Percentiles rank a stretch among this genome's conserved stretches.
These are phyloP conservation scores for Salvelinus namaycush DNA, from an alignment of 2,113 vertebrate genomes.

Conservation along the genomic window DNA sequence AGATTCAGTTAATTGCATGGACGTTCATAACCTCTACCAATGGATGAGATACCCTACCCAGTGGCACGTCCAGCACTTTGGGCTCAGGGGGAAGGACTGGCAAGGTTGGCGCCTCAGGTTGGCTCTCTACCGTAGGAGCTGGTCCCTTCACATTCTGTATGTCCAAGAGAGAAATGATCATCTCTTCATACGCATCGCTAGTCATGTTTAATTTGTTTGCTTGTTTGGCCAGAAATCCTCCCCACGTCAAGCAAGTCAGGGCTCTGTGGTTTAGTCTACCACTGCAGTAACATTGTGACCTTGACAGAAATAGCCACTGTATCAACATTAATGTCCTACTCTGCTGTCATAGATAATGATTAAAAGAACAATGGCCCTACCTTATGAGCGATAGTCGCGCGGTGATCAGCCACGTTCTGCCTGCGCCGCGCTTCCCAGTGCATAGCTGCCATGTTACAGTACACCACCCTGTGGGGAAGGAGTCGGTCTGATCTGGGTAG, in stretches of 20 bases:
- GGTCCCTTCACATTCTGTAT: neutral
- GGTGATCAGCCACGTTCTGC: slow-evolving; percentile 38
- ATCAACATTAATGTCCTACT: neutral
- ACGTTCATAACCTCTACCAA: neutral
- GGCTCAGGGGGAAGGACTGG: neutral
- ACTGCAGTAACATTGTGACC: neutral
- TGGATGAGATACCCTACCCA: neutral
- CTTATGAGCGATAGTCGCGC: slow-evolving; percentile 22
- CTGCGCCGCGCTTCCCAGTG: slow-evolving; percentile 72
- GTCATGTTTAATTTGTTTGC: neutral
- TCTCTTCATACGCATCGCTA: neutral
- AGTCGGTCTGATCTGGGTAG: neutral
- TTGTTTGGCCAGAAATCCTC: neutral
- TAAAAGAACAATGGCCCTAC: slow-evolving; percentile 1
- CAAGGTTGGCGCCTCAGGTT: neutral
- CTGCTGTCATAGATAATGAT: neutral
- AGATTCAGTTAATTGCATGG: neutral
- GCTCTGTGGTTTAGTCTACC: neutral
- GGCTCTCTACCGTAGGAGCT: neutral
- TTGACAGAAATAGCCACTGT: neutral
- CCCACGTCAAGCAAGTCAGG: neutral
- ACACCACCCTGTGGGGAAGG: slow-evolving; percentile 33
- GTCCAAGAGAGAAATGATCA: neutral
- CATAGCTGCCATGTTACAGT: slow-evolving; percentile 60
- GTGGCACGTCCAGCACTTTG: neutral